phyloP scores from a whole-genome alignment of 2,888 invertebrate species.

The Cephus pygmeus region DNA sequence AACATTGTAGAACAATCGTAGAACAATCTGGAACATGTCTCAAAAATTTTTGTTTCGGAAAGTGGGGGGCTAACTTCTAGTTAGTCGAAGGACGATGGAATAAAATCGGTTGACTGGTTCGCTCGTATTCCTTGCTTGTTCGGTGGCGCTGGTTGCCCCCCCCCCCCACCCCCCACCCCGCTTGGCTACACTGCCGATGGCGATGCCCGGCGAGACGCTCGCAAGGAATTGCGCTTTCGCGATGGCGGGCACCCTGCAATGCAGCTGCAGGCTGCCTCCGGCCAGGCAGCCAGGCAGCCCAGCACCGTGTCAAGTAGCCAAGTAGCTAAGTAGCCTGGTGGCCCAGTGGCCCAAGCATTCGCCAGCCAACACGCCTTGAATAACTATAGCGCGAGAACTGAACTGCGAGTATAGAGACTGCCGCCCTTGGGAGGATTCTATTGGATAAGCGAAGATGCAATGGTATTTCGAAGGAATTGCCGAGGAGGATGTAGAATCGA shows the following conservation, averaged over 20 bases:
- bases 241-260: conserved; percentile 51
- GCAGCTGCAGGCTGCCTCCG: conserved; percentile 55
- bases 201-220: no score
- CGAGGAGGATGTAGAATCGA: neutral
- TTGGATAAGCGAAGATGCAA: neutral
- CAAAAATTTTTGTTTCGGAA: no score
- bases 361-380: neutral
- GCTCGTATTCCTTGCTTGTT: conserved; percentile 25
- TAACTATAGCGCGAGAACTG: neutral
- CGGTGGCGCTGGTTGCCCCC: conserved; percentile 12
- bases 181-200: neutral
- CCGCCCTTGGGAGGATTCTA: neutral
- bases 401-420: no score
- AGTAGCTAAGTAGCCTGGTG: no score
- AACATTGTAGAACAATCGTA: no score
- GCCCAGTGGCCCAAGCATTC: neutral
- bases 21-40: no score
- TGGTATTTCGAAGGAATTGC: neutral
- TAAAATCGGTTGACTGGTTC: conserved; percentile 20
- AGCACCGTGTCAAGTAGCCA: no score
- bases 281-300: conserved; percentile 36
- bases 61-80: no score
- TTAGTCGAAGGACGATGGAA: conserved; percentile 14
- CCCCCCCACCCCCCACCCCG: no score
- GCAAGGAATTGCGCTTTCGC: conserved; percentile 3